Base-by-base conservation (phyloP, 2,113 vertebrate species). In the Hystrix cristata region DNA sequence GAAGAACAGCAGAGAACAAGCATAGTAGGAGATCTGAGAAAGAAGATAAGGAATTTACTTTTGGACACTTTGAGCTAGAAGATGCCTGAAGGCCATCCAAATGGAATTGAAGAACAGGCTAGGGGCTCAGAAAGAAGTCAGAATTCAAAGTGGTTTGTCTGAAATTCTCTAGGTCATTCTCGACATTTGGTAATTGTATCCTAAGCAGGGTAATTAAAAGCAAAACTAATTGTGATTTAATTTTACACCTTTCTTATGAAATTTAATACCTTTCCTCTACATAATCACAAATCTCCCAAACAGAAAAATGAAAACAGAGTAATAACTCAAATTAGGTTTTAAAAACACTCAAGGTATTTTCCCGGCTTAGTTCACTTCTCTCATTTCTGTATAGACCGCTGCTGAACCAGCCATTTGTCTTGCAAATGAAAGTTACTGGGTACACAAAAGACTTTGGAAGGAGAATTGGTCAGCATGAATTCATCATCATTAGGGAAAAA, bases 371-470 rank as follows among this genome's bases (percentile, higher is more conserved):
- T 25, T 84, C 60, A 59, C 18, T 60, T 74, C 31, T 85, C 62
- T 88, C 55, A 48, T 27, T 80, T 57, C 7, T 62, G n/a, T 18
- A 46, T 23, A 51, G 46, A 84, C 60, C 51, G 71, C 3, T 16
- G 59, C 29, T 21, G 27, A 90, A 83, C 46, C 21, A 80, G 64
- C 60, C n/a, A 38, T 91, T 59, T 90, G 67, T 92, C 91, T 96
- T 93, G 31, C 65, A 79, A 87, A 95, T 69, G 72, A 72, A 95
- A 97, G 86, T 81, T 96, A 80, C 14, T 71, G 6, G 21, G 72
- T 46, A 19, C 13, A 78, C 2, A 11, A 60, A 97, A 67, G 84
- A 62, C 87, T 74, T 51, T n/a, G 81, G 38, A 60, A 80, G 43
- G 84, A 34, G 69, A 62, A 65, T 62, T 29, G 3, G 29, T 95